A percentile compares a stretch with the other conserved stretches of the same genome.
phyloP scores from a whole-genome alignment of 2,797 vertebrate genomes.

The Crypturellus tataupa region DNA sequence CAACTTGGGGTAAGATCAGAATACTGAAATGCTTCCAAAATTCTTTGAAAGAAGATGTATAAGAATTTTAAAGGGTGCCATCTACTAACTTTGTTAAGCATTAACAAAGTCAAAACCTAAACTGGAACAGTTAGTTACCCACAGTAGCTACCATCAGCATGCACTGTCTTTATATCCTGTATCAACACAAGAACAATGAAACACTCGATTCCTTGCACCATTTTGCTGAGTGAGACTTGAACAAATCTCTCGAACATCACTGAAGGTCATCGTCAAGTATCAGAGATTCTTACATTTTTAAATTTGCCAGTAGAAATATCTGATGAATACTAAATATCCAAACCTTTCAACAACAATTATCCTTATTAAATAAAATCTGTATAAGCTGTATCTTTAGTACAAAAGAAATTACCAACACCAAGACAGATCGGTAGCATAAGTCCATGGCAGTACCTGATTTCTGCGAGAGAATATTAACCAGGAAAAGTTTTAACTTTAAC shows the following conservation, averaged over 20 bases:
- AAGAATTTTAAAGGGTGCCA: background rate
- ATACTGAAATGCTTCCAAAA: background rate
- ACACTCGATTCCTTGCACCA: constrained; percentile 28
- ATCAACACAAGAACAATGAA: background rate
- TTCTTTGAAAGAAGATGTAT: background rate
- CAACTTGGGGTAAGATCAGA: background rate
- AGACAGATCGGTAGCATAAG: constrained; percentile 57
- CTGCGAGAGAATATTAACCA: constrained; percentile 72
- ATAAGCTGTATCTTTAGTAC: constrained; percentile 54
- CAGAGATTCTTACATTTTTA: constrained; percentile 63
- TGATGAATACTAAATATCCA: constrained; percentile 76
- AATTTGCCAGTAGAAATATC: constrained; percentile 65
- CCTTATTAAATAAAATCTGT: constrained; percentile 76
- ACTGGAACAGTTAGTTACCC: background rate
- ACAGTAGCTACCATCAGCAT: background rate
- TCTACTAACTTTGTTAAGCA: background rate
- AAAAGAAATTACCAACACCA: constrained; percentile 72
- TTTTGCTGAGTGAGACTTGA: constrained; percentile 47
- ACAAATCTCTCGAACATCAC: constrained; percentile 67
- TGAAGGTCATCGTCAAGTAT: constrained; percentile 75
- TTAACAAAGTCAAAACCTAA: background rate
- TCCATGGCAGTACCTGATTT: constrained; percentile 46
- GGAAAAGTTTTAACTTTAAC: constrained; percentile 75
- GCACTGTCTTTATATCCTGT: background rate
- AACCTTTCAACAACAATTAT: constrained; percentile 73